Conservation (phyloP, 2,888 invertebrate species). For the Cistogaster globosa region DNA sequence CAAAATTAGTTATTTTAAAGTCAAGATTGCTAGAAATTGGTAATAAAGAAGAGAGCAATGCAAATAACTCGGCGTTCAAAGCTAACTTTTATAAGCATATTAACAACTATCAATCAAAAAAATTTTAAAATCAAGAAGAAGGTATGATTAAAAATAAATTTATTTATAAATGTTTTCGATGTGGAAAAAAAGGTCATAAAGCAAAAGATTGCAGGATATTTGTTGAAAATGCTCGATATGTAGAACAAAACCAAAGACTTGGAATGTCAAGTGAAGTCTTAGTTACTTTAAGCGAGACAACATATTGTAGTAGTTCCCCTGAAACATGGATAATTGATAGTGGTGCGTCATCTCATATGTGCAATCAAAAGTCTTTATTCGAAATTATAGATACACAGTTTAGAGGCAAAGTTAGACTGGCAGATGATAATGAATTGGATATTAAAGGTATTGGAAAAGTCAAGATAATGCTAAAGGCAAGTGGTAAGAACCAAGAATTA, state of each 20-base stretch:
- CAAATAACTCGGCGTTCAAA: slow-evolving; percentile 6
- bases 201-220: slow-evolving; percentile 15
- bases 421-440: neutral
- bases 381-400: slow-evolving; percentile 1
- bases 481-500: neutral
- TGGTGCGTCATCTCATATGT: slow-evolving; percentile 30
- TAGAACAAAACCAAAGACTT: neutral
- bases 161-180: slow-evolving; percentile 33
- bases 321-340: slow-evolving; percentile 34
- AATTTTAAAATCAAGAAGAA: neutral
- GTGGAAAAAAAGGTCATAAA: slow-evolving; percentile 35
- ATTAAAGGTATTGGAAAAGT: slow-evolving; percentile 8
- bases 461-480: neutral
- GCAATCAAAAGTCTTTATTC: neutral
- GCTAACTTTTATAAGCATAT: slow-evolving; percentile 1
- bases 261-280: neutral
- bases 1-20: slow-evolving; percentile 16
- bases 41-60: slow-evolving; percentile 25
- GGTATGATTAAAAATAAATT: slow-evolving; percentile 17
- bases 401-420: neutral
- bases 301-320: neutral
- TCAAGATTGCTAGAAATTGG: slow-evolving; percentile 35
- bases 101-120: neutral
- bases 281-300: neutral
- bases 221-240: neutral